A percentile compares a stretch with the other conserved stretches of the same genome.
Evolutionary conservation across 2,888 invertebrate genomes (phyloP).

Genomic region (Tupiocoris notatus): DNA sequence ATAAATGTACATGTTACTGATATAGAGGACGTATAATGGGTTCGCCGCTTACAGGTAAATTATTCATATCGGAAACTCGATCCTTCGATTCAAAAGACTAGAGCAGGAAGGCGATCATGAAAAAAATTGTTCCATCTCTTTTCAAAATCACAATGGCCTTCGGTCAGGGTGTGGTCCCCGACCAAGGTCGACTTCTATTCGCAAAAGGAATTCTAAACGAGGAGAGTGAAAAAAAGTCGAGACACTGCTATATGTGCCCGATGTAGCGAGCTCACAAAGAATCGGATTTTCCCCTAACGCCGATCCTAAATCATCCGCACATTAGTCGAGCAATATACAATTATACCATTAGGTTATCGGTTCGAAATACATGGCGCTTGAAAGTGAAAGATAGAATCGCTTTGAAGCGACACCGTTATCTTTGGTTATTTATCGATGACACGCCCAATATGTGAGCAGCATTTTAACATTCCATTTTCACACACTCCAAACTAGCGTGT

Average conservation of each 20-base stretch:
- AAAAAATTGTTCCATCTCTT: not conserved
- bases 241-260: not conserved
- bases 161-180: not conserved
- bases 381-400: too few relatives aligned
- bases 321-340: not conserved
- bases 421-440: too few relatives aligned
- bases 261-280: not conserved
- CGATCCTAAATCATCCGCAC: not conserved
- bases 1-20: too few relatives aligned
- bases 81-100: not conserved
- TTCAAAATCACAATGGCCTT: not conserved
- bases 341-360: not conserved
- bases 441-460: too few relatives aligned
- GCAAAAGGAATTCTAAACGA: conserved; percentile 19
- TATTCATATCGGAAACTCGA: not conserved
- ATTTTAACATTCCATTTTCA: too few relatives aligned
- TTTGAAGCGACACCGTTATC: too few relatives aligned
- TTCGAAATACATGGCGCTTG: too few relatives aligned
- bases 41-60: not conserved
- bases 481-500: too few relatives aligned
- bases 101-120: not conserved
- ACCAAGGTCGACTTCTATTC: conserved; percentile 26
- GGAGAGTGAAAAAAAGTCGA: not conserved
- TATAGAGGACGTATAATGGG: not conserved
- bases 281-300: not conserved